phyloP scores from a whole-genome alignment of 2,113 vertebrate species.

The Oreochromis aureus region DNA sequence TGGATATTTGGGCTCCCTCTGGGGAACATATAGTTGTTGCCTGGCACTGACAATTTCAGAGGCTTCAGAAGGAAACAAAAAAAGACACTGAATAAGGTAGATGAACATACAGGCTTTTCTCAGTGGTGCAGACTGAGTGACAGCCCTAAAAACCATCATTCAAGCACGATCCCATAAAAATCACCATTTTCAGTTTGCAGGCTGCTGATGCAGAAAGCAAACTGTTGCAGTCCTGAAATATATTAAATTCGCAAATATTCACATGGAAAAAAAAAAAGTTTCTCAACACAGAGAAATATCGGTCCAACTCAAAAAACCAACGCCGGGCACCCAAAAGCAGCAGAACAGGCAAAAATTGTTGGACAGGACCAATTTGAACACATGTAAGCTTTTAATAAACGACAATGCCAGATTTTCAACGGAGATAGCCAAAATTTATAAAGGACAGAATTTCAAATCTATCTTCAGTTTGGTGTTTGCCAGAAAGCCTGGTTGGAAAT shows the following conservation, averaged over 20 bases:
- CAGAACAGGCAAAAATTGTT: neutral
- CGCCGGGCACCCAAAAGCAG: neutral
- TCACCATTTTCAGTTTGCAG: neutral
- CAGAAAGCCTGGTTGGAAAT: constrained; percentile 34
- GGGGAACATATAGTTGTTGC: constrained; percentile 67
- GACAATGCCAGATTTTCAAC: constrained; percentile 24
- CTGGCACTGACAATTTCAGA: constrained; percentile 70
- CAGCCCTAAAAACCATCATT: constrained; percentile 13
- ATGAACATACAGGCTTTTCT: constrained; percentile 20
- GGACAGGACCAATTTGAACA: constrained; percentile 19
- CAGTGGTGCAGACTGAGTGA: constrained; percentile 26
- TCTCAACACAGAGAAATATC: neutral
- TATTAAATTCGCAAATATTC: neutral
- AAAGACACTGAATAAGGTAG: constrained; percentile 40
- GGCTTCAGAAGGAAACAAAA: constrained; percentile 61
- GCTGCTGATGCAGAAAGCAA: neutral
- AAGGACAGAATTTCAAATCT: constrained; percentile 31
- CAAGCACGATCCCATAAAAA: constrained; percentile 4
- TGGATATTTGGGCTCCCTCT: constrained; percentile 68
- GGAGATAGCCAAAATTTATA: constrained; percentile 20
- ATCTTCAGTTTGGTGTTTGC: constrained; percentile 7
- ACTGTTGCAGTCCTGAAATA: neutral
- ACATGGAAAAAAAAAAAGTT: neutral
- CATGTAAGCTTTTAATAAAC: constrained; percentile 21
- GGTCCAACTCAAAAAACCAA: neutral